Evolutionary conservation across 2,888 invertebrate species (phyloP).

Genomic region (Dicyrtoma fusca): DNA sequence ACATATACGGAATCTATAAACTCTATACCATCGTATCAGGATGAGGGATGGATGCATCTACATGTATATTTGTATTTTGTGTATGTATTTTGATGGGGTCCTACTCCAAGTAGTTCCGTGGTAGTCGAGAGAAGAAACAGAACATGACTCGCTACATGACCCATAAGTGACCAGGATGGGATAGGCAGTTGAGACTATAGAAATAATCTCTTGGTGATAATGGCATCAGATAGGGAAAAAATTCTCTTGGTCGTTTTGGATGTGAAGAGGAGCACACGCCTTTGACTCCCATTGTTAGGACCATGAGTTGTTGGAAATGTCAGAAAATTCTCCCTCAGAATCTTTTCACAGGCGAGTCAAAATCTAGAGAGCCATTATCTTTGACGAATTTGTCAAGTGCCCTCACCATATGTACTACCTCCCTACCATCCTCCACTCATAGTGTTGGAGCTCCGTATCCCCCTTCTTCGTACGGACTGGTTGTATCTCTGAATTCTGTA

Average conservation of each 20-base stretch:
- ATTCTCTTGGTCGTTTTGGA: conserved; percentile 34
- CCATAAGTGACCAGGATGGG: conserved; percentile 21
- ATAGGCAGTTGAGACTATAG: conserved; percentile 21
- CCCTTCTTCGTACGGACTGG: background rate
- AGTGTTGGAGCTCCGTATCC: background rate
- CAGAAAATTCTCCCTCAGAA: conserved; percentile 39
- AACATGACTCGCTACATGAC: conserved; percentile 18
- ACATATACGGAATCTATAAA: background rate
- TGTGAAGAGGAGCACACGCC: conserved; percentile 47
- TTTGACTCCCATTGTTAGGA: conserved; percentile 47
- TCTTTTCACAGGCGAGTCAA: conserved; percentile 28
- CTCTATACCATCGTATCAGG: too few relatives aligned
- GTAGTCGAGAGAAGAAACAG: background rate
- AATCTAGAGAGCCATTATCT: conserved; percentile 50
- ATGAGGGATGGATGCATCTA: conserved; percentile 1
- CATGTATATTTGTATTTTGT: background rate
- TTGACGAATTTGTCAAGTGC: conserved; percentile 55
- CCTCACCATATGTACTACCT: conserved; percentile 1
- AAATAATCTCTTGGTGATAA: conserved; percentile 42
- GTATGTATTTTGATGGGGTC: conserved; percentile 3
- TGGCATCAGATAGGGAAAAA: conserved; percentile 45
- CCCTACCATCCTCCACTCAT: background rate
- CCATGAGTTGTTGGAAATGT: conserved; percentile 51
- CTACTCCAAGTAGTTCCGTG: too few relatives aligned
- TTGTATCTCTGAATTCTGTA: too few relatives aligned